Percentiles rank a stretch among this genome's conserved stretches.
Evolutionary conservation across 2,113 vertebrate species (phyloP).

Genomic region (Dipodomys stephensi): DNA sequence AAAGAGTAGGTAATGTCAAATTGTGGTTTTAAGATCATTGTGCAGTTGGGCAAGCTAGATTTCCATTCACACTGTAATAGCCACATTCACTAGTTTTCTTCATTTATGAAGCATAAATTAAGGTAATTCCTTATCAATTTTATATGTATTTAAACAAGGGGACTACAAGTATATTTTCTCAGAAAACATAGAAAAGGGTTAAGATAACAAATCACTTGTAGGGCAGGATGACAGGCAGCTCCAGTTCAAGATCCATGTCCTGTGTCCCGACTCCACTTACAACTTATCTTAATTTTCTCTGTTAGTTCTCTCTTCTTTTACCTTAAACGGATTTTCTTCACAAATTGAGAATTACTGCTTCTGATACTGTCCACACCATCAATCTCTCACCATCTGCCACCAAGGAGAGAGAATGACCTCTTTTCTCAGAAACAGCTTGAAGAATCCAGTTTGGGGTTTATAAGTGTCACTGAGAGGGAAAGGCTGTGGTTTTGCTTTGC

Average conservation of each 20-base stretch:
- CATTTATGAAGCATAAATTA: not conserved
- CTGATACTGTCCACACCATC: not conserved
- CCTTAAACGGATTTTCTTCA: not conserved
- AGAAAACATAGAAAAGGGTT: not conserved
- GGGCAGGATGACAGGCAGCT: not conserved
- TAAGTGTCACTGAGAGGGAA: not conserved
- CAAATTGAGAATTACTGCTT: not conserved
- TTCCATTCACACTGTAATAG: not conserved
- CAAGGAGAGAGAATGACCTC: not conserved
- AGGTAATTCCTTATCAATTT: not conserved
- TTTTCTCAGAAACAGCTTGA: not conserved
- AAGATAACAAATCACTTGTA: not conserved
- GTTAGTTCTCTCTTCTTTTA: constrained; percentile 2
- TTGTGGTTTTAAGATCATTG: not conserved
- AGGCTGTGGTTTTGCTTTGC: not conserved
- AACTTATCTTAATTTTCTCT: not conserved
- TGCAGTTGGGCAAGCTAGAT: not conserved
- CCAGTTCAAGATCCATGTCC: not conserved
- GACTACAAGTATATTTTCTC: not conserved
- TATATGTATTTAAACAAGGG: not conserved
- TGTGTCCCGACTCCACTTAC: not conserved
- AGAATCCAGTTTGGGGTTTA: not conserved
- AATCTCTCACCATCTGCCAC: not conserved
- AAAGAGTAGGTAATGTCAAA: not conserved
- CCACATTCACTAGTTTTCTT: not conserved